Conservation (phyloP, 2,797 vertebrate species). For the Xyrichtys novacula region DNA sequence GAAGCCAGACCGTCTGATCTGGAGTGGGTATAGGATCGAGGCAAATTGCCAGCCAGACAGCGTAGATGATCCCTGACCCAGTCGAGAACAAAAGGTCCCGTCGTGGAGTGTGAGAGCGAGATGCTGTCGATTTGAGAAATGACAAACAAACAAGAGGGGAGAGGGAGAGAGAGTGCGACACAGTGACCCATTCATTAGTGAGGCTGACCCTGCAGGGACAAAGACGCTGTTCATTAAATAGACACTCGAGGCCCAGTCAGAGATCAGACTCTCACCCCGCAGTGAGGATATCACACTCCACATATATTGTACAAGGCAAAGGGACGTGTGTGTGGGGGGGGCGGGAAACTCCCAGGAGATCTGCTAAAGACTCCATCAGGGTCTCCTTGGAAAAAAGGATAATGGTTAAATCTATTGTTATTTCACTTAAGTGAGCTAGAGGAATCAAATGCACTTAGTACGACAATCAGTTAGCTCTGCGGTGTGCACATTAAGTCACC, state of each 20-base stretch:
- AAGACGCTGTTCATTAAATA: conserved; percentile 75
- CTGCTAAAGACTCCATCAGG: not conserved
- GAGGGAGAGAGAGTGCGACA: conserved; percentile 17
- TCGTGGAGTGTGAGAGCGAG: conserved; percentile 8
- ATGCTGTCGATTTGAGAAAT: conserved; percentile 49
- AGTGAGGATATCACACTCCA: conserved; percentile 49
- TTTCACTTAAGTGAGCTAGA: conserved; percentile 2
- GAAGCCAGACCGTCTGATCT: conserved; percentile 6
- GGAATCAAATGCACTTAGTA: too few species aligned
- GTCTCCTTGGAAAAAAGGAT: conserved; percentile 18
- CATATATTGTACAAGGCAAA: conserved; percentile 27
- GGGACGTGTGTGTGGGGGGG: not conserved
- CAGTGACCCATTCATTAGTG: conserved; percentile 67
- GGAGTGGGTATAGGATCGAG: not conserved
- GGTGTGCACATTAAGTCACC: too few species aligned
- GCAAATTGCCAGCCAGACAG: conserved; percentile 42
- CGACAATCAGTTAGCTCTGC: too few species aligned
- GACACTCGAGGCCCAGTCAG: conserved; percentile 63
- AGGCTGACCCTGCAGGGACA: conserved; percentile 62
- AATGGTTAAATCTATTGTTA: conserved; percentile 8
- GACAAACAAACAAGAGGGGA: conserved; percentile 57
- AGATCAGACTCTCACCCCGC: conserved; percentile 58
- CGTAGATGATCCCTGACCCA: conserved; percentile 46
- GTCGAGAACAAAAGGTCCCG: conserved; percentile 7
- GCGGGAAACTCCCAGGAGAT: conserved; percentile 5